Base-by-base conservation (phyloP, 2,888 invertebrate species). In the Drosophila nigritarsus region DNA sequence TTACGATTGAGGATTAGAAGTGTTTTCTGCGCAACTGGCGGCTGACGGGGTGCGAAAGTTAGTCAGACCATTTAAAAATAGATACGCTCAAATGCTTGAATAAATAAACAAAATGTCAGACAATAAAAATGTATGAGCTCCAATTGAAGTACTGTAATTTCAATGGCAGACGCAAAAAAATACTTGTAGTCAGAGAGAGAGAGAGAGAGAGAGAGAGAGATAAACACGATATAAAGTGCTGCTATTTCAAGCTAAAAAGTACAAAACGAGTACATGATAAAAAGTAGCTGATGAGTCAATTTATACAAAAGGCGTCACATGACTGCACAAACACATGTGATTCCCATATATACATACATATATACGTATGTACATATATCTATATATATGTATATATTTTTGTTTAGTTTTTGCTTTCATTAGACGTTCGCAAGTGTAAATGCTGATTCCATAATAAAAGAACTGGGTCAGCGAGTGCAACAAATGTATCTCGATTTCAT, bases 401-500 rank as follows among this genome's bases (percentile, higher is more conserved):
- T 51, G 11, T 29, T 27, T 72, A 77, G 88, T 89, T 85, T 79
- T 89, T 89, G 83, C 85, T 87, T 85, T 89, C 84, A 78, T 80
- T 87, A 58, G 60, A 50, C 60, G 15, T 38, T 32, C 45, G 63
- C 59, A 61, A 56, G 49, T 65, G 71, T 38, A 36, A 60, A 45
- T 49, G 75, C 24, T 32, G 32, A 42, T 61, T 13, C n/a, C 11
- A 18, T 36, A 61, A 77, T 68, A 87, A 90, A 70, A 66, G 54
- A 86, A 88, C 71, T 90, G 81, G 90, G 87, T 87, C 87, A 89
- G 63, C 63, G 66, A 45, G 64, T 45, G 34, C 18, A 24, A 90
- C 90, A 87, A 89, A 87, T 81, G 87, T 90, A 87, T 90, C 90
- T 87, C 77, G 90, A 87, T 87, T 87, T 81, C 77, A 89, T 88